Evolutionary conservation across 2,888 invertebrate genomes (phyloP), one percentile per base, ranked within the genome.

Genomic region (Idaea dimidiata): DNA sequence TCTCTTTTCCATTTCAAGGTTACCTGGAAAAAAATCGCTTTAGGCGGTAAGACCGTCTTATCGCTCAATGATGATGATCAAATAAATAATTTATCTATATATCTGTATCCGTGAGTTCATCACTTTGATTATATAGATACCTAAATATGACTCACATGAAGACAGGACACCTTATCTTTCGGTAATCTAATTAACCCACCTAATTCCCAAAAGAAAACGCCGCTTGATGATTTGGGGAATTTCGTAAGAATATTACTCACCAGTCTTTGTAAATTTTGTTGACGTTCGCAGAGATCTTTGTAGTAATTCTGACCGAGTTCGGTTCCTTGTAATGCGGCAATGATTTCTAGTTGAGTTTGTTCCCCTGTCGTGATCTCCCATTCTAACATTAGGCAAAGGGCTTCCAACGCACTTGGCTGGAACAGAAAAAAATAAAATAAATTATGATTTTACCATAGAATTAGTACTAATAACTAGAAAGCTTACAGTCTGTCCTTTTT

Each of bases 311-410:
- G 94, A 10, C 97, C 97, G 14, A 94, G 88, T 33, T 93, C 88
- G 7, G 96, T 96, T 66, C 95, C 96, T 80, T 96, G 95, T 61
- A 96, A 89, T 0, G 96, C 95, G 33, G 95, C 95, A 57, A 96
- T 95, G 65, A 96, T 95, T 87, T 96, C 96, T 70, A 95, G 86
- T 71, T 94, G 92, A 10, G 93, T 93, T 73, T 94, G 94, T 70
- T 94, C 94, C 10, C 90, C 90, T 62, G 80, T 84, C 1, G 79
- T 81, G 31, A 96, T 91, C 76, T 96, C 95, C 94, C 96, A 95
- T 84, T 97, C 97, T 66, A 97, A 87, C 94, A 96, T 95, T 59
- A 96, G 92, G 83, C 96, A 96, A 61, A 97, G 88, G 0, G 95
- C 94, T 83, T 96, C 94, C 78, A 95, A 93, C 0, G 94, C 94